These are phyloP conservation scores for Remorina albescens DNA, from an alignment of 2,797 vertebrate species.

Conservation along the genomic window DNA sequence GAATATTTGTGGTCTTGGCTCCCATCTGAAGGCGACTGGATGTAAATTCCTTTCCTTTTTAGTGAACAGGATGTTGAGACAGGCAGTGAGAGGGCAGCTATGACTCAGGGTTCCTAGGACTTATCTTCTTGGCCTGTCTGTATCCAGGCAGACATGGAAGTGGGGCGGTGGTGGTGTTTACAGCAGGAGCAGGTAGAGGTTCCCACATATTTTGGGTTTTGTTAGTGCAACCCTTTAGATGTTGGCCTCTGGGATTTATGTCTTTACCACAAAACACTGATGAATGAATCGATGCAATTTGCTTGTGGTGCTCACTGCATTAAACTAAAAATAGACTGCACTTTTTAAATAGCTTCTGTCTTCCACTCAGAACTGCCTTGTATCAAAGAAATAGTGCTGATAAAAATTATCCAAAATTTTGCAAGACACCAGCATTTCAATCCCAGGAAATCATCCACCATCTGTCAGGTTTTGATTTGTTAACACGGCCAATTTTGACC, in stretches of 20 bases:
- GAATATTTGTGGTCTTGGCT: constrained; percentile 34
- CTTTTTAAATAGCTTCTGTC: too few species aligned
- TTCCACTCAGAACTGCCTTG: too few species aligned
- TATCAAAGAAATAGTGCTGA: too few species aligned
- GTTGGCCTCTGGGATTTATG: neutral
- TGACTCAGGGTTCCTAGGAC: constrained; percentile 52
- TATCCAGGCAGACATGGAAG: constrained; percentile 27
- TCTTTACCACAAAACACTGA: too few species aligned
- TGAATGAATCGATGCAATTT: too few species aligned
- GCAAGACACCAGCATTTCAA: too few species aligned
- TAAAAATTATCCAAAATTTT: too few species aligned
- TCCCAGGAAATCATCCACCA: too few species aligned
- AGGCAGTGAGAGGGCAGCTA: constrained; percentile 26
- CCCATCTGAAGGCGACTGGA: constrained; percentile 7
- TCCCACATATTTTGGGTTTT: constrained; percentile 8
- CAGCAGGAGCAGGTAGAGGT: neutral
- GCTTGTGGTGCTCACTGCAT: neutral
- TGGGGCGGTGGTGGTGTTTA: constrained; percentile 7
- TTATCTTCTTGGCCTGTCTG: too few species aligned
- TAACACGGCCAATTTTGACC: too few species aligned
- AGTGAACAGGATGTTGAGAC: constrained; percentile 47
- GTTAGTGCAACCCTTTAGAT: neutral
- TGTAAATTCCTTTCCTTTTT: constrained; percentile 57
- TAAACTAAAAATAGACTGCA: neutral
- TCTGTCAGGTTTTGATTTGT: too few species aligned